A percentile compares a stretch with the other conserved stretches of the same genome.
Evolutionary conservation across 2,888 invertebrate genomes (phyloP).

Genomic region (Xanthorhoe spadicearia): DNA sequence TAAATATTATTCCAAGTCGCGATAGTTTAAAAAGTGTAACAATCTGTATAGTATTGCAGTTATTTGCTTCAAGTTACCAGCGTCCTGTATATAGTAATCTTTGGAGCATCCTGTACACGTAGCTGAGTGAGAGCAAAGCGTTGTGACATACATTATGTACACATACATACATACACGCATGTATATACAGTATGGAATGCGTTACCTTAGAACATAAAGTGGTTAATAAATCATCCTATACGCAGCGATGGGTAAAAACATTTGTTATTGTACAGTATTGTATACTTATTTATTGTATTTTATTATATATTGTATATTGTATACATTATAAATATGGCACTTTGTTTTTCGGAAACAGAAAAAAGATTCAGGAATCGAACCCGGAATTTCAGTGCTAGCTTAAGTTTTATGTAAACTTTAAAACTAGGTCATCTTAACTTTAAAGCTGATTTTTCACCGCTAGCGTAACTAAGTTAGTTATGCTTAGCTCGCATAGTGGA

Average conservation of each 20-base stretch:
- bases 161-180: constrained; percentile 11
- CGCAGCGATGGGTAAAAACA: constrained; percentile 81
- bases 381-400: constrained; percentile 1
- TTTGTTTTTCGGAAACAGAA: neutral
- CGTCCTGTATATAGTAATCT: constrained; percentile 5
- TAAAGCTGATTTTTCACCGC: too few relatives aligned
- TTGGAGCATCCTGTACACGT: constrained; percentile 24
- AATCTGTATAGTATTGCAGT: too few relatives aligned
- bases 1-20: too few relatives aligned
- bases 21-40: too few relatives aligned
- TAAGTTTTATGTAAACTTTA: too few relatives aligned
- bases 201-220: constrained; percentile 91
- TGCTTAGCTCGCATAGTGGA: too few relatives aligned
- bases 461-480: too few relatives aligned
- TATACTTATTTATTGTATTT: neutral
- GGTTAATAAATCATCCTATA: constrained; percentile 91
- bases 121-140: constrained; percentile 53
- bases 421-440: too few relatives aligned
- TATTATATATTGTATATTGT: too few relatives aligned
- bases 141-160: constrained; percentile 46
- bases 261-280: constrained; percentile 28
- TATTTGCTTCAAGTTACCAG: constrained; percentile 7
- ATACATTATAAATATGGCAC: neutral
- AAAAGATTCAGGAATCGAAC: constrained; percentile 15
- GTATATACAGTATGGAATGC: constrained; percentile 58